phyloP scores from a whole-genome alignment of 2,797 vertebrate genomes.

The Eospalax fontanierii region DNA sequence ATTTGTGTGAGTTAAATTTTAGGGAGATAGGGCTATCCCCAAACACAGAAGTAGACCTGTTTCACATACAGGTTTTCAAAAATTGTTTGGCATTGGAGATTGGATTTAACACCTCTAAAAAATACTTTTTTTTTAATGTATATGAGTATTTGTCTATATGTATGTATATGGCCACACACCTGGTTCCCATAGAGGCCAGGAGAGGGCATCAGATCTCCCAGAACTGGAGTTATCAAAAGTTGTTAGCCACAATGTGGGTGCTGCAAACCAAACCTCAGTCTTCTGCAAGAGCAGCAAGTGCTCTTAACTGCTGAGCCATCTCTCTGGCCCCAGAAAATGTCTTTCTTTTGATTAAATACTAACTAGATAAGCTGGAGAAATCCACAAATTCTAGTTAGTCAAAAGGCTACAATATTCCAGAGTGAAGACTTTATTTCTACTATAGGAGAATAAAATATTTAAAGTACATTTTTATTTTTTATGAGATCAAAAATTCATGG shows the following conservation, averaged over 20 bases:
- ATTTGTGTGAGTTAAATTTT: background rate
- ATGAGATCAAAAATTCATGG: slow-evolving; percentile 22
- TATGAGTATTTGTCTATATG: background rate
- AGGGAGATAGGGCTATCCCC: background rate
- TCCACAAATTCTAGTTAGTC: background rate
- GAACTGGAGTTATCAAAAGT: background rate
- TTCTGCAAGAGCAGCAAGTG: background rate
- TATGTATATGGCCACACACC: background rate
- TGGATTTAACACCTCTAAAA: background rate
- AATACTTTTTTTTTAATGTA: background rate
- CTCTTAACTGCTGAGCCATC: background rate
- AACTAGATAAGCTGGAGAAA: background rate
- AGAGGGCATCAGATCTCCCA: background rate
- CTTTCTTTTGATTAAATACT: background rate
- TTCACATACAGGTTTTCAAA: background rate
- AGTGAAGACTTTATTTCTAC: background rate
- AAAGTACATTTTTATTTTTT: background rate
- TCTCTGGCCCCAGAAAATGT: background rate
- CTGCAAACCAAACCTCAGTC: background rate
- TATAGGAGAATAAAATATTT: slow-evolving; percentile 10
- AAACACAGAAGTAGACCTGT: background rate
- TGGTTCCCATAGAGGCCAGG: background rate
- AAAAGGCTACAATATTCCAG: background rate
- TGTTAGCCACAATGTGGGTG: background rate
- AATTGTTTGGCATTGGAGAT: background rate